Evolutionary conservation across 2,797 vertebrate species (phyloP), one percentile per base, ranked within the genome.

Genomic region (Delichon dasypus): DNA sequence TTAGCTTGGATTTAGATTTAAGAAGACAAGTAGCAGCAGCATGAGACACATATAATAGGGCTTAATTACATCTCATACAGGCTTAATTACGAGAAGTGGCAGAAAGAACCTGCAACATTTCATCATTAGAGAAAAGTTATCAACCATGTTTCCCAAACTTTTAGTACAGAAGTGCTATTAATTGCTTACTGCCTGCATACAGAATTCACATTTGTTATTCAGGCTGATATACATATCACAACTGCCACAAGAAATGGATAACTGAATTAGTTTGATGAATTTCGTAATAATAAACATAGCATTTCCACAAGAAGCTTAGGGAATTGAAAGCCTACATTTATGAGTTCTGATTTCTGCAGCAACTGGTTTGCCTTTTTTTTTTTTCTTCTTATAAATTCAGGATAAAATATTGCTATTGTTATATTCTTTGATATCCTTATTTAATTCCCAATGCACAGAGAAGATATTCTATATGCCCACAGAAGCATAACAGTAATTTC

Each of bases 71-170:
- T 90, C 88, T 87, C 48, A 57, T 65, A 66, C 53, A 94, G 68
- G 50, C 80, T 85, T 95, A 95, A 96, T 95, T 93, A 94, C 17
- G 1, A 45, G 83, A 94, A 80, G 85, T 89, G 83, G 79, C 80
- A 97, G 88, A 90, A 87, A 88, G 57, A 94, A 94, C 83, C 72
- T 94, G 68, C 58, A 80, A 86, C 77, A 81, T 85, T 89, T 89
- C 85, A 74, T 75, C 16, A 22, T 53, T 75, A 81, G 67, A 84
- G 76, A 78, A 85, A 92, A 94, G 81, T 86, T 88, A 89, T 57
- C 62, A 83, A 45, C 38, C 30, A 19, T 51, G 38, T 90, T 94
- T 92, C 72, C 61, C 54, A 75, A 91, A 90, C 85, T 92, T 94
- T 73, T 54, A 88, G 44, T 38, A 42, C 3, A 62, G 62, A 88